Conservation (phyloP, 2,797 vertebrate genomes). For the Allobates femoralis region DNA sequence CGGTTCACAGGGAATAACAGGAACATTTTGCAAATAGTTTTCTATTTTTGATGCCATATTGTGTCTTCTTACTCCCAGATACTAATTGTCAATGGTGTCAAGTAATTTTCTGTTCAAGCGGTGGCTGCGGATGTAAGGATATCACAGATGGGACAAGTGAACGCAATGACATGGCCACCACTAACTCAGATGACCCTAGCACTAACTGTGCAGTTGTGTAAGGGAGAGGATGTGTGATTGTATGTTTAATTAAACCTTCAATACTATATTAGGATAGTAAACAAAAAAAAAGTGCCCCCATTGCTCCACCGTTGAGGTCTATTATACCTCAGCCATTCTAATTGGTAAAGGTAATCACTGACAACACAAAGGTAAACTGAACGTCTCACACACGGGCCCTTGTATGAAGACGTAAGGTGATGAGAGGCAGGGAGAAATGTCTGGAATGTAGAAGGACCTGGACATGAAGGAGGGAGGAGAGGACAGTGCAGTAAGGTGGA, state of each 20-base stretch:
- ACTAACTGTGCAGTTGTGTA: neutral
- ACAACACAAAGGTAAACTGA: neutral
- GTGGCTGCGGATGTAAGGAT: neutral
- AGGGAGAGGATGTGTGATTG: neutral
- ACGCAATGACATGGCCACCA: neutral
- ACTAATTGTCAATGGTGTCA: neutral
- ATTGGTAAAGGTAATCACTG: neutral
- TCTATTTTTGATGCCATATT: neutral
- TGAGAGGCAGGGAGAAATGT: neutral
- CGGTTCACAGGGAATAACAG: neutral
- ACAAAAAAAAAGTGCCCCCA: neutral
- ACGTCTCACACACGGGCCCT: neutral
- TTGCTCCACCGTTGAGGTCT: neutral
- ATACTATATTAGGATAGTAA: neutral
- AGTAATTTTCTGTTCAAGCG: neutral
- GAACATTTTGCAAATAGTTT: neutral
- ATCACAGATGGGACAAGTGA: neutral
- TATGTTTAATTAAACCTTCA: neutral
- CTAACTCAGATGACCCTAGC: neutral
- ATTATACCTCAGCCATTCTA: neutral
- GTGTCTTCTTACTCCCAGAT: neutral
- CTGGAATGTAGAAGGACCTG: constrained; percentile 24
- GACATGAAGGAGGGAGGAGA: neutral
- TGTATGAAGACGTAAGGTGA: neutral
- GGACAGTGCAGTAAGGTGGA: neutral